Evolutionary conservation across 2,888 invertebrate species (phyloP), one percentile per base, ranked within the genome.

Genomic region (Ectemnius lituratus): DNA sequence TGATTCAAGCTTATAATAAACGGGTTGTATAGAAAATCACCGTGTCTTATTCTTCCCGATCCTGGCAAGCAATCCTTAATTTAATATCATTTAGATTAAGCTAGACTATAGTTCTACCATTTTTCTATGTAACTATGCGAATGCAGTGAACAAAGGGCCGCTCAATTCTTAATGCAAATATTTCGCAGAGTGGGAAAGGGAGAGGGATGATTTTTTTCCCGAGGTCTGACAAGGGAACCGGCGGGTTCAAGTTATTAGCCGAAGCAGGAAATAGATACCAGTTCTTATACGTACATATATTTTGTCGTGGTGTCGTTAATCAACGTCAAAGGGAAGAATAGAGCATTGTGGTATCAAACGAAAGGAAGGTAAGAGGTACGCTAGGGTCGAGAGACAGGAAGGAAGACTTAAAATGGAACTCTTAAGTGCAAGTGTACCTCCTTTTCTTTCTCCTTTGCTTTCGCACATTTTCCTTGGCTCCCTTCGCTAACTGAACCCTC

Each of bases 1-100:
- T 87, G 86, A 88, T 88, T 88, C 87, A 87, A 88, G 88, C 88
- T 86, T 89, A 88, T 88, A 89, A 89, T 89, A 89, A 88, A 89
- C 86, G 87, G 88, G 88, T 88, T 89, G 88, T 88, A 89, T 88
- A 89, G 86, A 86, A 87, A 16, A 57, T 8, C 37, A 11, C 37
- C 8, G 37, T 37, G 37, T 37, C 37, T 37, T 0, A 1, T 11
- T 37, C 5, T 37, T 37, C 37, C 37, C 11, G 8, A 37, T 37
- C 37, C 37, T 37, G 37, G 1, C 2, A 37, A 23, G 2, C 23
- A 23, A 37, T 37, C 37, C 37, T 11, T 4, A 37, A 37, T 1
- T 37, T 8, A 11, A 6, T 37, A 0, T 37, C 2, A 37, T 11
- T 37, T 37, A 37, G 8, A 37, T 37, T 8, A 37, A 37, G 37